Base-by-base conservation (phyloP, 1,140 invertebrate species). In the Eulimnadia texana region DNA sequence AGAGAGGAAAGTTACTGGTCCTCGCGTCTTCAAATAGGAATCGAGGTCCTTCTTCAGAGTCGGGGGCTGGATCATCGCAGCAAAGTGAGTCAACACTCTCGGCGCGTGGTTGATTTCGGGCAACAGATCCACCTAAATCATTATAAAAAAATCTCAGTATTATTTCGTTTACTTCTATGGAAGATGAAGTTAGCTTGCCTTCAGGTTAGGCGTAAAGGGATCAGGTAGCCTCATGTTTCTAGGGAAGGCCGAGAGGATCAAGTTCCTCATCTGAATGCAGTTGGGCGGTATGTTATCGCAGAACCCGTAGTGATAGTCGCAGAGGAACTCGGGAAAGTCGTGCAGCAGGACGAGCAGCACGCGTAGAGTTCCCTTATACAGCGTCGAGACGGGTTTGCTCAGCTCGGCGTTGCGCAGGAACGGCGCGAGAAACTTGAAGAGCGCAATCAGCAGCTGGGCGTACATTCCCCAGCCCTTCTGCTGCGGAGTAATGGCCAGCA, bases 281-380 rank as follows among this genome's bases (percentile, higher is more conserved):
- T 99, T 99, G 0, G 94, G 89, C 64, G 96, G 95, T 69, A 99
- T 98, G 50, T 93, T 93, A 75, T 99, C 96, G 73, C 96, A 98
- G 74, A 99, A 97, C n/a, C 90, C 88, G 71, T 98, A 98, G 71
- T 99, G 93, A 72, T 98, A 99, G 70, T 99, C 96, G 71, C 94
- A 98, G 23, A 99, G 78, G 70, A 99, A 98, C 72, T 99, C 97
- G 0, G 97, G 97, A 73, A 99, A 99, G 73, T 99, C 97, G 70
- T 99, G 95, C 1, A 99, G 78, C 13, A 99, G 76, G 0, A 99
- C 93, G 13, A 99, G 73, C n/a, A 99, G 75, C 0, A 99, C 91
- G 62, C 95, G 80, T 6, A 99, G 75, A 3, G 93, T 98, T 52
- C 95, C 96, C 76, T 95, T 96, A 75, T 99, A 99, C 1, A 99